A percentile compares a stretch with the other conserved stretches of the same genome.
Conservation (phyloP, 2,888 invertebrate genomes). For the Myopa tessellatipennis region DNA sequence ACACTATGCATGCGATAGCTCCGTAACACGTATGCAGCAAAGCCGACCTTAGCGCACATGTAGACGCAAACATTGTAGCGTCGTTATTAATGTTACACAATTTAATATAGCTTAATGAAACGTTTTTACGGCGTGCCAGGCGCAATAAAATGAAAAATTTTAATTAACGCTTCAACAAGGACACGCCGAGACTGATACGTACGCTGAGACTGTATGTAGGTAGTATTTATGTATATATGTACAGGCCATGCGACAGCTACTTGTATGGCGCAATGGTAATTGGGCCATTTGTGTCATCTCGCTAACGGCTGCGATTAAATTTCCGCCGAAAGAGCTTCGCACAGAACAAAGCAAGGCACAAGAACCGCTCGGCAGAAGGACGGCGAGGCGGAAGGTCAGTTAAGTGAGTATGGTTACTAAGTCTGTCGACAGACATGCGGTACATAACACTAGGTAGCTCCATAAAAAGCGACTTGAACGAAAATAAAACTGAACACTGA, state of each 20-base stretch:
- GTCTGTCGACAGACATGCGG: background rate
- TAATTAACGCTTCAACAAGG: background rate
- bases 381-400: background rate
- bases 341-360: background rate
- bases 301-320: background rate
- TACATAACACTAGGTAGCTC: background rate
- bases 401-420: background rate
- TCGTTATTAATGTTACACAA: conserved; percentile 7
- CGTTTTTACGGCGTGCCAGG: background rate
- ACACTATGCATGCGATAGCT: no score
- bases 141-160: conserved; percentile 1
- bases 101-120: background rate
- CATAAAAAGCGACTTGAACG: background rate
- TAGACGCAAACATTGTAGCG: conserved; percentile 1
- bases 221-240: no score
- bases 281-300: background rate
- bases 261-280: conserved; percentile 1
- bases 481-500: no score
- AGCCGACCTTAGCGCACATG: background rate
- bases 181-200: background rate
- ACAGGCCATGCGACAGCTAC: background rate
- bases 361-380: no score
- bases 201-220: no score
- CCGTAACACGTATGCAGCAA: background rate
- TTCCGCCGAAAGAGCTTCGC: background rate